Percentiles rank a stretch among this genome's conserved stretches.
These are phyloP conservation scores for Sebastes wilsoni DNA, from an alignment of 2,797 vertebrate species.

Conservation along the genomic window DNA sequence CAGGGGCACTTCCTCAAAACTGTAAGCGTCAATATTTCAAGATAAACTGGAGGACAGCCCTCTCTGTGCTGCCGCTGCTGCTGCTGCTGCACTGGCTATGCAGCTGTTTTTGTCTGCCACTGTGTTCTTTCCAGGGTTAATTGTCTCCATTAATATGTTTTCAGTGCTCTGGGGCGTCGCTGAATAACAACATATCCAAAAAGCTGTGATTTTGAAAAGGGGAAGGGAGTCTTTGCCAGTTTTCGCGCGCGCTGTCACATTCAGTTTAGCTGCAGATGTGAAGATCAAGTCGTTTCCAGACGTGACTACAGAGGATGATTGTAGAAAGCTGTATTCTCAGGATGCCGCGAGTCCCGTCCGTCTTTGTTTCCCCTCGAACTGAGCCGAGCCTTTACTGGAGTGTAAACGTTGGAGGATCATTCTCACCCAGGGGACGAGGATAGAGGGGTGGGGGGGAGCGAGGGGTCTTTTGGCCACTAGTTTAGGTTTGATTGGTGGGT, in stretches of 20 bases:
- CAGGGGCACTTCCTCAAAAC: constrained; percentile 71
- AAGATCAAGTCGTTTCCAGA: constrained; percentile 57
- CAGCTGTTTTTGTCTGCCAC: constrained; percentile 51
- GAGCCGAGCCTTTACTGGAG: constrained; percentile 53
- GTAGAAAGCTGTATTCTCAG: constrained; percentile 49
- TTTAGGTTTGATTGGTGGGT: constrained; percentile 78
- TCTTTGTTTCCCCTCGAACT: constrained; percentile 52
- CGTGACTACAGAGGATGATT: constrained; percentile 38
- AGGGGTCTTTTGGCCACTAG: constrained; percentile 73
- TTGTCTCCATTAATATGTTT: constrained; percentile 64
- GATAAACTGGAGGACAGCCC: constrained; percentile 44
- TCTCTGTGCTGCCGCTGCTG: constrained; percentile 1
- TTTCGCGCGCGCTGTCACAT: constrained; percentile 44
- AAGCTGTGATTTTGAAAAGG: constrained; percentile 44
- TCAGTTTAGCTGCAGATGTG: constrained; percentile 61
- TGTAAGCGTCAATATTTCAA: constrained; percentile 64
- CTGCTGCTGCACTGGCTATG: constrained; percentile 13
- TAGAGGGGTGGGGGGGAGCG: constrained; percentile 14
- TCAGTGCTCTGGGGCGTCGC: constrained; percentile 38
- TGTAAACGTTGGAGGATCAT: constrained; percentile 57
- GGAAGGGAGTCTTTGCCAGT: constrained; percentile 26
- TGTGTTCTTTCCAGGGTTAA: constrained; percentile 52
- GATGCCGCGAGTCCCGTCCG: constrained; percentile 24
- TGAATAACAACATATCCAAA: constrained; percentile 39
- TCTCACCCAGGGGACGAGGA: constrained; percentile 47